These are phyloP conservation scores for Nicator chloris DNA, from an alignment of 2,113 vertebrate species.

Conservation along the genomic window DNA sequence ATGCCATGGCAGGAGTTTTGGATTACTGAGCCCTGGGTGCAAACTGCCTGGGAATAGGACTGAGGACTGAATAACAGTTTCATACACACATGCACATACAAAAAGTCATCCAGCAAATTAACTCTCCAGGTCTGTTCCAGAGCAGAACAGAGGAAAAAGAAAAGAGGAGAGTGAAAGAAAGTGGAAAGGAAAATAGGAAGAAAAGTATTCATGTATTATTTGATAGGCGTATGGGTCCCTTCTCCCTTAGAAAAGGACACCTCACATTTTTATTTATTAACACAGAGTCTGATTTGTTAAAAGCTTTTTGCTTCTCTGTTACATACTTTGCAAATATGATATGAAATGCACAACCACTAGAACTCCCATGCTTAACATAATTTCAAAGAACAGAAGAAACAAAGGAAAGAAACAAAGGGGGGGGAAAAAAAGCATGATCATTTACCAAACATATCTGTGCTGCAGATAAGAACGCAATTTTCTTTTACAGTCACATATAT, in stretches of 20 bases:
- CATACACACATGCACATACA: background rate
- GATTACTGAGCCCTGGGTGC: background rate
- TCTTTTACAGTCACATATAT: background rate
- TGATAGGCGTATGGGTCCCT: background rate
- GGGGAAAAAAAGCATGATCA: background rate
- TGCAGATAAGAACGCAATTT: background rate
- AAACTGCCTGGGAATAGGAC: background rate
- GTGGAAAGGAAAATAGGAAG: background rate
- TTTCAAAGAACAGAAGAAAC: background rate
- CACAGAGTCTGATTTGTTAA: background rate
- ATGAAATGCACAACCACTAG: background rate
- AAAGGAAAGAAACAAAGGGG: background rate
- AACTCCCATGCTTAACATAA: background rate
- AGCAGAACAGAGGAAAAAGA: background rate
- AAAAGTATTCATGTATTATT: background rate
- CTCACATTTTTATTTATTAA: background rate
- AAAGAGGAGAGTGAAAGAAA: background rate
- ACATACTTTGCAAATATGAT: background rate
- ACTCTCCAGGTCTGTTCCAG: background rate
- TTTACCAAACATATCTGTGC: background rate
- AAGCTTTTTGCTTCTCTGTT: background rate
- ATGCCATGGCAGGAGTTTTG: background rate
- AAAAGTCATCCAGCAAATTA: background rate
- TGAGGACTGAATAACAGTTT: background rate
- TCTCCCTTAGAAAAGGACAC: background rate